Percentiles rank a stretch among this genome's conserved stretches.
These are phyloP conservation scores for Scyliorhinus canicula DNA, from an alignment of 2,797 vertebrate genomes.

Conservation along the genomic window DNA sequence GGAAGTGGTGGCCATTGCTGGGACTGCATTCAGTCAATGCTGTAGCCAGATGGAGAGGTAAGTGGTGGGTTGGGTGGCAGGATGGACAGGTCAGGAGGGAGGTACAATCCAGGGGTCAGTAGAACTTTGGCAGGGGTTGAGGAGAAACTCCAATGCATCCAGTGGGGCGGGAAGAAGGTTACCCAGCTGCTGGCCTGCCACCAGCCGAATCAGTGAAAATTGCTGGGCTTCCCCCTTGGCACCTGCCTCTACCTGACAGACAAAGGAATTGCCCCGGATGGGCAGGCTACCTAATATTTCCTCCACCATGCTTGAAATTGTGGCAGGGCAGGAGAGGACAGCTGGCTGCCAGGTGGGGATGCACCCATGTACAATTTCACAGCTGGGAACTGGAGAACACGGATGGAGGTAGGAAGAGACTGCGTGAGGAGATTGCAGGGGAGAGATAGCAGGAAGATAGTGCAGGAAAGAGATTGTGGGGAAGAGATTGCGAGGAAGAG, in stretches of 20 bases:
- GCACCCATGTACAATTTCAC: not conserved
- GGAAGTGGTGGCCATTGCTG: not conserved
- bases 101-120: not conserved
- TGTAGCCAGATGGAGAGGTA: not conserved
- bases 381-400: not conserved
- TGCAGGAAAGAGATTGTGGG: too few species aligned
- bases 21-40: not conserved
- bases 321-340: not conserved
- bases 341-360: too few species aligned
- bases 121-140: not conserved
- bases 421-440: too few species aligned
- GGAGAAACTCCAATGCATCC: not conserved
- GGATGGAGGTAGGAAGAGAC: not conserved
- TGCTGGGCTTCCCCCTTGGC: not conserved
- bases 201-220: not conserved
- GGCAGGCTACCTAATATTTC: not conserved
- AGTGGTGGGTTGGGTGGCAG: not conserved
- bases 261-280: too few species aligned
- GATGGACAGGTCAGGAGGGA: not conserved
- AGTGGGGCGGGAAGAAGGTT: not conserved
- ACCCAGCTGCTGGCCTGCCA: not conserved
- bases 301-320: not conserved
- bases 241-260: too few species aligned
- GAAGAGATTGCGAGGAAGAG: too few species aligned
- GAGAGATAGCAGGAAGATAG: too few species aligned